These are phyloP conservation scores for Battus philenor DNA, from an alignment of 1,140 invertebrate genomes.

Conservation along the genomic window DNA sequence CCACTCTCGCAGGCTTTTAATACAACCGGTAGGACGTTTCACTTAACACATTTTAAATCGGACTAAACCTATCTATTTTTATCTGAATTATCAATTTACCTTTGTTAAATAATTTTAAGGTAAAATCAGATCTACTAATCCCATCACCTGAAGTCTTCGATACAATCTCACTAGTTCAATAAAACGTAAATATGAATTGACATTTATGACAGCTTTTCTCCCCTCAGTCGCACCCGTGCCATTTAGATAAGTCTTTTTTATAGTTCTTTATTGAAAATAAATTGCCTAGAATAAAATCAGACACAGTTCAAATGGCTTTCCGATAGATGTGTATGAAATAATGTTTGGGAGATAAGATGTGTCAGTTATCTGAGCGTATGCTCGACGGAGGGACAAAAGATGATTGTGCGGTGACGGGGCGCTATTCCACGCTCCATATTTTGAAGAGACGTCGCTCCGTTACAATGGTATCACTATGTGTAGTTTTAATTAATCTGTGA, in stretches of 20 bases:
- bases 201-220: conserved; percentile 64
- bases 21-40: no score
- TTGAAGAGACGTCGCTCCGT: background rate
- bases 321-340: conserved; percentile 75
- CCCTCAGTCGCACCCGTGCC: conserved; percentile 52
- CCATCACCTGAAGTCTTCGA: conserved; percentile 8
- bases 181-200: conserved; percentile 63
- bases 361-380: conserved; percentile 56
- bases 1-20: no score
- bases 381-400: conserved; percentile 26
- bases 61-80: no score
- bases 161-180: conserved; percentile 45
- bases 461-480: no score
- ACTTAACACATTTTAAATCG: no score
- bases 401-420: conserved; percentile 21
- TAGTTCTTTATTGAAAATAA: conserved; percentile 76
- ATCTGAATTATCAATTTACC: no score
- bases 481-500: no score
- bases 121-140: no score
- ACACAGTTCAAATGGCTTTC: conserved; percentile 68
- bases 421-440: conserved; percentile 2
- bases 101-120: no score
- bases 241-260: conserved; percentile 76
- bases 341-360: conserved; percentile 65
- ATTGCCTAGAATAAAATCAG: conserved; percentile 75